Conservation (phyloP, 2,113 vertebrate genomes). For the Smithornis capensis region DNA sequence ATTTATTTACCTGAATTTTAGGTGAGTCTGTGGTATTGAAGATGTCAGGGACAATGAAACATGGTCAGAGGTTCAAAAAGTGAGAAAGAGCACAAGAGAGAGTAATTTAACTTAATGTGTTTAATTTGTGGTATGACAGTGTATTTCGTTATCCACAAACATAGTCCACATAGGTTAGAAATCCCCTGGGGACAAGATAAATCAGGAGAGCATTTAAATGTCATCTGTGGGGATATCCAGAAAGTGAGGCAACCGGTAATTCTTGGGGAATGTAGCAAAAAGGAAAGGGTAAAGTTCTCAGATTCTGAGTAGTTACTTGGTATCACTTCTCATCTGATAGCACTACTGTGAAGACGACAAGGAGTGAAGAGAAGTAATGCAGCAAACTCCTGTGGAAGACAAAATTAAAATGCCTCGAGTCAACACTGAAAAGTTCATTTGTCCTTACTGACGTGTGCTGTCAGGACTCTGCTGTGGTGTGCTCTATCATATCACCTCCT, state of each 20-base stretch:
- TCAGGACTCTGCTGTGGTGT: not conserved
- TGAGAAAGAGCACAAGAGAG: not conserved
- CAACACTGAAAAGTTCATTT: not conserved
- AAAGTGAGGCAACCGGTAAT: not conserved
- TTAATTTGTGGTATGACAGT: constrained; percentile 13
- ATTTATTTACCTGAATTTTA: constrained; percentile 2
- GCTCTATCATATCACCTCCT: constrained; percentile 19
- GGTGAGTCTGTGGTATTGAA: not conserved
- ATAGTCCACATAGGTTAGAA: not conserved
- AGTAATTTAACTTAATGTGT: constrained; percentile 4
- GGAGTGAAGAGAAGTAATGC: not conserved
- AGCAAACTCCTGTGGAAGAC: not conserved
- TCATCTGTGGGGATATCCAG: not conserved
- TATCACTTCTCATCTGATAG: not conserved
- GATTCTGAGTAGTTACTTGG: not conserved
- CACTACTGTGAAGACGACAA: not conserved
- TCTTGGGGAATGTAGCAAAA: not conserved
- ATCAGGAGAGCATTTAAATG: constrained; percentile 18
- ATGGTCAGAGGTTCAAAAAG: not conserved
- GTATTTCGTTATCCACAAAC: not conserved
- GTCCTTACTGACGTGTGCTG: not conserved
- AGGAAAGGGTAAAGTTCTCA: not conserved
- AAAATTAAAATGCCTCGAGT: not conserved
- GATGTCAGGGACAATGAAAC: not conserved
- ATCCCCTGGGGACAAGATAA: constrained; percentile 3